phyloP scores from a whole-genome alignment of 64 coral and sea anemone genomes.

The Platygyra sinensis region DNA sequence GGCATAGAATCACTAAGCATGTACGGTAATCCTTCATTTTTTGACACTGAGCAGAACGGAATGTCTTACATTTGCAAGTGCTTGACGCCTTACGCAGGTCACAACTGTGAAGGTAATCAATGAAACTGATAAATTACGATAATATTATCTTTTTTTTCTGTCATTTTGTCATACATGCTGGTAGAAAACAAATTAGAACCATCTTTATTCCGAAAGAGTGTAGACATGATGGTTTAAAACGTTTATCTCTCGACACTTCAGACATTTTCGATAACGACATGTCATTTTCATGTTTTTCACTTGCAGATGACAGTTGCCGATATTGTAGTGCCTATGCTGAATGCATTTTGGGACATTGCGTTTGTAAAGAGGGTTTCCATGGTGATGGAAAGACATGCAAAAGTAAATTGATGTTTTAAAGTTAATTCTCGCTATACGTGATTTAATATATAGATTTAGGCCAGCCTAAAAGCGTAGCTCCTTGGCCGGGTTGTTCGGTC shows the following conservation, averaged over 20 bases:
- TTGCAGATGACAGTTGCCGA: slow-evolving; percentile 80
- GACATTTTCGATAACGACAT: too few species aligned
- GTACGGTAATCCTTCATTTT: slow-evolving; percentile 30
- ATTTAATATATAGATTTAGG: too few species aligned
- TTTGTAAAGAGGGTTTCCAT: slow-evolving; percentile 92
- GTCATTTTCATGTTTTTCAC: not conserved
- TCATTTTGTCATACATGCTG: too few species aligned
- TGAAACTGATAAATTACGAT: not conserved
- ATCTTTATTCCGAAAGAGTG: too few species aligned
- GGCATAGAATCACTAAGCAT: slow-evolving; percentile 15
- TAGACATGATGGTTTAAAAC: too few species aligned
- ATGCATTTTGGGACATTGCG: slow-evolving; percentile 81
- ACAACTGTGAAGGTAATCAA: slow-evolving; percentile 70
- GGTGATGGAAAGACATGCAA: slow-evolving; percentile 91
- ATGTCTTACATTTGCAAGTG: slow-evolving; percentile 86
- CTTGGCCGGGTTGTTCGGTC: too few species aligned
- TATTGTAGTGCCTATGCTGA: slow-evolving; percentile 79
- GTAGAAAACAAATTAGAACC: too few species aligned
- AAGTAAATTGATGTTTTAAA: slow-evolving; percentile 40
- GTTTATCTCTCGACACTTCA: too few species aligned
- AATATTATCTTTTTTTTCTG: too few species aligned
- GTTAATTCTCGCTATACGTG: too few species aligned
- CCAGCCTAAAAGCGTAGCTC: too few species aligned
- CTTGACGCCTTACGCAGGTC: slow-evolving; percentile 56
- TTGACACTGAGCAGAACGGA: not conserved